Conservation (phyloP, 2,113 vertebrate species). For the Phalacrocorax aristotelis region DNA sequence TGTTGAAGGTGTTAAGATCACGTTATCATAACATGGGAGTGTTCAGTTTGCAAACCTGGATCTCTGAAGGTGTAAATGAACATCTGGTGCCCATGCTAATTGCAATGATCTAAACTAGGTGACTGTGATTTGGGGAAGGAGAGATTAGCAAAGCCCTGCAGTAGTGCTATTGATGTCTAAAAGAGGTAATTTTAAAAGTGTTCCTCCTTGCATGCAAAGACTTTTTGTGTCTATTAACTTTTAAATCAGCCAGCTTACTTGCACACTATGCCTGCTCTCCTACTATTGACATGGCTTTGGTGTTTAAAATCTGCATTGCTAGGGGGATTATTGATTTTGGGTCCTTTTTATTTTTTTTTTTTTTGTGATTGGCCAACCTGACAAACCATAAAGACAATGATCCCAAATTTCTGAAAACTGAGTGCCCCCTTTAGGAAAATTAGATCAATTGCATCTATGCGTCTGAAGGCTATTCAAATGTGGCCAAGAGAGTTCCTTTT, state of each 20-base stretch:
- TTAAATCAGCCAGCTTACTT: neutral
- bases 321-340: neutral
- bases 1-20: conserved; percentile 45
- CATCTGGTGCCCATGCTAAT: conserved; percentile 59
- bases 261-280: neutral
- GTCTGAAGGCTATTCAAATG: neutral
- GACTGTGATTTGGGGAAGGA: conserved; percentile 27
- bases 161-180: neutral
- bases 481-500: neutral
- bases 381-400: neutral
- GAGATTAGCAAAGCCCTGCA: conserved; percentile 18
- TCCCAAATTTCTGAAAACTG: neutral
- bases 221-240: conserved; percentile 15
- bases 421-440: neutral
- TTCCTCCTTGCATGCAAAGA: neutral
- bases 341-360: neutral
- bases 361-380: neutral
- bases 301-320: neutral
- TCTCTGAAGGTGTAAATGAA: conserved; percentile 66
- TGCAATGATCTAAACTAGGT: conserved; percentile 44
- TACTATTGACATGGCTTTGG: neutral
- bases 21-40: neutral
- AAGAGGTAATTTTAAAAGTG: conserved; percentile 48
- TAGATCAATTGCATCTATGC: neutral
- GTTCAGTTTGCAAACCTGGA: conserved; percentile 36